Conservation (phyloP, 2,888 invertebrate species). For the Drosophila nr. perissopoda region DNA sequence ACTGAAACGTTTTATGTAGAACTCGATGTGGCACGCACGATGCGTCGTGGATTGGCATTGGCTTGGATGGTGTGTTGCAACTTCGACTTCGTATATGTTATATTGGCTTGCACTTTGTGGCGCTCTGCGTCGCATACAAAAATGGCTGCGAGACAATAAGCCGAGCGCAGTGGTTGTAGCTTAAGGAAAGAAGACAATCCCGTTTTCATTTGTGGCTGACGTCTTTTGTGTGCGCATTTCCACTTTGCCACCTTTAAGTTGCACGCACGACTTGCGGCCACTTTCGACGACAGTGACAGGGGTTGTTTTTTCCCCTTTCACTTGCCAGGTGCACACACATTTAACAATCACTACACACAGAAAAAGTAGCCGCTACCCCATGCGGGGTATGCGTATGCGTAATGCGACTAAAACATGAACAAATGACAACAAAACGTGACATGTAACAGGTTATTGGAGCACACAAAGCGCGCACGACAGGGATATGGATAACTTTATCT, state of each 20-base stretch:
- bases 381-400: conserved; percentile 65
- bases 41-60: conserved; percentile 59
- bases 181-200: conserved; percentile 10
- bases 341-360: conserved; percentile 37
- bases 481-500: conserved; percentile 75
- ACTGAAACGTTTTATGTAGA: conserved; percentile 36
- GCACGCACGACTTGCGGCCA: conserved; percentile 60
- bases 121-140: conserved; percentile 64
- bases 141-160: conserved; percentile 59
- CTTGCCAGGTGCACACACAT: conserved; percentile 41
- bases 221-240: conserved; percentile 48
- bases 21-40: conserved; percentile 41
- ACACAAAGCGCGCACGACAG: conserved; percentile 38
- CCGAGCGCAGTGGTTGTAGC: conserved; percentile 10
- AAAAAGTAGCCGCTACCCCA: conserved; percentile 9
- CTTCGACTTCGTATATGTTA: conserved; percentile 26
- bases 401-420: conserved; percentile 43
- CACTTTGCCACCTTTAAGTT: conserved; percentile 41
- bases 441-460: conserved; percentile 77
- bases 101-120: conserved; percentile 77
- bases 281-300: conserved; percentile 43
- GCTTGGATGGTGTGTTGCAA: conserved; percentile 24
- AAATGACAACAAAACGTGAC: conserved; percentile 53
- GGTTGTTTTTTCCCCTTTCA: conserved; percentile 26
- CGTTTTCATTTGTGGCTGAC: conserved; percentile 60